Percentiles rank a stretch among this genome's conserved stretches.
phyloP scores from a whole-genome alignment of 2,797 vertebrate species.

The Brotogeris chrysoptera region DNA sequence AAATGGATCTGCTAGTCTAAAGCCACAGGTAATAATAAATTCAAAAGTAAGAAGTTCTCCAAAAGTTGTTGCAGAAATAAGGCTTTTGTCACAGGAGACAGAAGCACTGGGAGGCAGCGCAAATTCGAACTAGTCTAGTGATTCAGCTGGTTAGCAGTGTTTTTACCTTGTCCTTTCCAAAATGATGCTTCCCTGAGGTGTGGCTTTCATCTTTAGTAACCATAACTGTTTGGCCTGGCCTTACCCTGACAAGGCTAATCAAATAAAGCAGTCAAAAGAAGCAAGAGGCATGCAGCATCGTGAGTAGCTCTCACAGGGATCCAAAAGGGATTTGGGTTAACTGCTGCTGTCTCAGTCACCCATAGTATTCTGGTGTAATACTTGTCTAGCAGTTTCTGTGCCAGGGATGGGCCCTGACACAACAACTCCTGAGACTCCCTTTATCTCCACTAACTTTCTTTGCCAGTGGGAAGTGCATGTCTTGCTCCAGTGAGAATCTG shows the following conservation, averaged over 20 bases:
- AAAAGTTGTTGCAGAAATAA: neutral
- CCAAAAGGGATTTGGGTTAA: neutral
- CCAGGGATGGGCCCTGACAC: neutral
- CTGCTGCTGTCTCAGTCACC: neutral
- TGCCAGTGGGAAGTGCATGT: fast-evolving
- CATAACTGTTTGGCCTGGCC: neutral
- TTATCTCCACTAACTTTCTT: neutral
- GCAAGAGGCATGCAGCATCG: neutral
- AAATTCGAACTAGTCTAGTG: neutral
- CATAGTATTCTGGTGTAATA: neutral
- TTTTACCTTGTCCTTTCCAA: neutral
- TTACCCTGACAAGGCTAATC: neutral
- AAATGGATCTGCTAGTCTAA: neutral
- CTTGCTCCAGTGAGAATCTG: neutral
- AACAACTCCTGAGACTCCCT: neutral
- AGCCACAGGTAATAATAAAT: neutral
- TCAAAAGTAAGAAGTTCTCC: neutral
- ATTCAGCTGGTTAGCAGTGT: neutral
- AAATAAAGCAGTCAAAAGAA: neutral
- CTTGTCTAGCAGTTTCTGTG: neutral
- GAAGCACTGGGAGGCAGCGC: neutral
- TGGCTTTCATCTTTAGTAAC: neutral
- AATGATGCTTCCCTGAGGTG: neutral
- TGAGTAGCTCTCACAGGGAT: neutral
- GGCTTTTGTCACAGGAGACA: neutral